Conservation (phyloP, 2,888 invertebrate genomes). For the Ochropleura leucogaster region DNA sequence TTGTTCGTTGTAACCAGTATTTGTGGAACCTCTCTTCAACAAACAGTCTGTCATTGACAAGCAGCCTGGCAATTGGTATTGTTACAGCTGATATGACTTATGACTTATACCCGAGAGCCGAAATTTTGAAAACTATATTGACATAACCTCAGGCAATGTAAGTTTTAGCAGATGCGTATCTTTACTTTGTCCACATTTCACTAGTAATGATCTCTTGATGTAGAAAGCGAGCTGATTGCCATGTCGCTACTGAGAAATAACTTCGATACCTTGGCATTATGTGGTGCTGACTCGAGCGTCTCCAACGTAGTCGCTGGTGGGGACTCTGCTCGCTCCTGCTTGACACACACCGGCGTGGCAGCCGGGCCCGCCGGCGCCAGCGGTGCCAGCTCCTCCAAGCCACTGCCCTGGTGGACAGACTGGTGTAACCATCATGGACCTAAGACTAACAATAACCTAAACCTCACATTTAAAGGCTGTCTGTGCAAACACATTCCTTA, state of each 20-base stretch:
- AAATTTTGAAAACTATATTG: too few species aligned
- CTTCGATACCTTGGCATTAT: slow-evolving; percentile 61
- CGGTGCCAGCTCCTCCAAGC: slow-evolving; percentile 85
- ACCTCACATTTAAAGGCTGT: background rate
- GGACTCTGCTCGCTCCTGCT: slow-evolving; percentile 76
- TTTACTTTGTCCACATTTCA: background rate
- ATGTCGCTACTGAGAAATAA: background rate
- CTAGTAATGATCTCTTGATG: background rate
- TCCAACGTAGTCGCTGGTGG: slow-evolving; percentile 91
- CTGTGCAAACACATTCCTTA: background rate
- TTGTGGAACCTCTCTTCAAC: slow-evolving; percentile 10
- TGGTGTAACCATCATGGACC: too few species aligned
- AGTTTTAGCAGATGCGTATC: background rate
- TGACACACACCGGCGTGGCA: slow-evolving; percentile 84
- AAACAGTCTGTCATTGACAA: background rate
- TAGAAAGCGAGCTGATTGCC: background rate
- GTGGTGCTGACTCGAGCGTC: slow-evolving; percentile 91
- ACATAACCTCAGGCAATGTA: background rate
- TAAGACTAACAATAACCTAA: background rate
- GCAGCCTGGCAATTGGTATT: too few species aligned
- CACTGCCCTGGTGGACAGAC: slow-evolving; percentile 52
- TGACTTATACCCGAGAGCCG: too few species aligned
- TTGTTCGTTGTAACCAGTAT: background rate
- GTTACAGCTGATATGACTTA: too few species aligned
- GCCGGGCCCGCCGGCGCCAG: slow-evolving; percentile 87